phyloP scores from a whole-genome alignment of 2,113 vertebrate species.

The Oryctolagus cuniculus region DNA sequence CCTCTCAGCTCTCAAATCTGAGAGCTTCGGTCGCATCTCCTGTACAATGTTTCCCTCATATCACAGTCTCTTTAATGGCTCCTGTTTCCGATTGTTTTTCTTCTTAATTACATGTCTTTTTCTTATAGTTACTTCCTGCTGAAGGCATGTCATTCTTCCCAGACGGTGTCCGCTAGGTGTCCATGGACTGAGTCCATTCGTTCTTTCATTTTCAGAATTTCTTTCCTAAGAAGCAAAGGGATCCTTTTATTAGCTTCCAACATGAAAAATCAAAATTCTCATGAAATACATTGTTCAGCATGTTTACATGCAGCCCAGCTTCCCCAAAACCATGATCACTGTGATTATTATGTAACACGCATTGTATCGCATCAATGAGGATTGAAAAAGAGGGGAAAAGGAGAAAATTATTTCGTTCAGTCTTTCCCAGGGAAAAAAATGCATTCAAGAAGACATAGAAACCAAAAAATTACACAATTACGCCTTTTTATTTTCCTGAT shows the following conservation, averaged over 20 bases:
- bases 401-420: conserved; percentile 51
- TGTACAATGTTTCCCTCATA: conserved; percentile 47
- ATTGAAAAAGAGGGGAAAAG: conserved; percentile 56
- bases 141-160: conserved; percentile 58
- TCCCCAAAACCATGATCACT: conserved; percentile 33
- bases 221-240: conserved; percentile 61
- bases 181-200: neutral
- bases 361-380: neutral
- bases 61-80: conserved; percentile 69
- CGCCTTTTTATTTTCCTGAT: conserved; percentile 15
- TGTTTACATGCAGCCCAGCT: conserved; percentile 35
- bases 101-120: conserved; percentile 72
- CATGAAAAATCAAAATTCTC: conserved; percentile 8
- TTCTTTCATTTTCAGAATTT: conserved; percentile 33
- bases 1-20: conserved; percentile 47
- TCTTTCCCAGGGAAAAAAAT: conserved; percentile 20
- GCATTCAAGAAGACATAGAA: conserved; percentile 12
- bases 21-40: conserved; percentile 69
- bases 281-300: neutral
- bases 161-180: neutral
- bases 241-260: neutral
- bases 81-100: conserved; percentile 19
- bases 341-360: conserved; percentile 9
- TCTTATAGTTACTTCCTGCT: conserved; percentile 46
- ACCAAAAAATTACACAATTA: conserved; percentile 39